Evolutionary conservation across 1,140 invertebrate genomes (phyloP), one percentile per base, ranked within the genome.

Genomic region (Drosophila pallidifrons): DNA sequence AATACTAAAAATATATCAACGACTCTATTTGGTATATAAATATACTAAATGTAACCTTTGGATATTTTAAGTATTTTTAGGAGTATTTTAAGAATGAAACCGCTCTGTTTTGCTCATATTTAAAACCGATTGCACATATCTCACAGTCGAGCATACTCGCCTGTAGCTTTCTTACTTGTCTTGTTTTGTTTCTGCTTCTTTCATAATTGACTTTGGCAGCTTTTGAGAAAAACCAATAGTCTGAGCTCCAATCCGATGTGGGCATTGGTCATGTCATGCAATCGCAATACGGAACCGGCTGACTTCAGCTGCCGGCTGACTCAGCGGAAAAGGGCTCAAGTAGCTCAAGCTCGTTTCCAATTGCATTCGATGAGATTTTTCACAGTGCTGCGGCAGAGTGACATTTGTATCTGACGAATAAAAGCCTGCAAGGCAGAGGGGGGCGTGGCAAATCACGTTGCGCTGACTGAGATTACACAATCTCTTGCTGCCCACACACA

Each of bases 221-320:
- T 60, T 63, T 55, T 65, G 71, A 46, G 64, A 68, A 74, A 77
- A 68, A 63, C 64, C 64, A 74, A 71, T 64, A 71, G 49, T 52
- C 41, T n/a, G 11, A 41, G 3, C 3, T 41, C 1, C 59, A 58
- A 57, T 64, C 43, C 25, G n/a, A 64, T 45, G 46, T 71, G 59
- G 59, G 35, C 70, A 70, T 58, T 73, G 70, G 64, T 51, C 52
- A 57, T 75, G 67, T 61, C 71, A 46, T 45, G 58, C 72, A 63
- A 51, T 46, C 38, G 58, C 66, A 63, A 51, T 46, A 16, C 63
- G 20, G 20, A 54, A 43, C 25, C 32, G 13, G 47, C 46, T 41
- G 15, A 35, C 41, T 45, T 32, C 11, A 41, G 25, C 16, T 8
- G 16, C 16, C 20, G 20, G 52, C 45, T 74, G 71, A 74, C 55